Evolutionary conservation across 2,888 invertebrate genomes (phyloP), one percentile per base, ranked within the genome.

Genomic region (Lasius platythorax): DNA sequence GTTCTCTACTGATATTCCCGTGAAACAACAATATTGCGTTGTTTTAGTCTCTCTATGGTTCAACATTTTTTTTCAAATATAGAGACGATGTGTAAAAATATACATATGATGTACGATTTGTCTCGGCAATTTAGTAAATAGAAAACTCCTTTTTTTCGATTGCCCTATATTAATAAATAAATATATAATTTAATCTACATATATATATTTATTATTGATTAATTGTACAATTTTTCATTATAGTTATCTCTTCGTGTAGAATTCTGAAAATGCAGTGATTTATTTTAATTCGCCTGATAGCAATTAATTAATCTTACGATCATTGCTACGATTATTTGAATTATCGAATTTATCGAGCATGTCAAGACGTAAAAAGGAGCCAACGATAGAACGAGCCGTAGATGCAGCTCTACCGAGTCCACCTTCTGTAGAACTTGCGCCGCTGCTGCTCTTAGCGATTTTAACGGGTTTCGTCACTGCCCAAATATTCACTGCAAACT

Each of bases 401-500:
- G 94, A 93, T 0, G 92, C 90, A 8, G 91, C 92, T 67, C 94
- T 87, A 1, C 89, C 92, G 33, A 92, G 87, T n/a, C 91, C 89
- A 68, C 89, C 90, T 28, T 90, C 93, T 46, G 86, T 86, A 68
- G 91, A 92, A 37, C 86, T 90, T 50, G 87, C 84, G 63, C 86
- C 79, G 53, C 90, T 91, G 70, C 88, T 92, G 72, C 91, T 92
- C 82, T 92, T 91, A 18, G 92, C 83, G 3, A 93, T 92, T 91
- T 93, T 94, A 6, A 97, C 97, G 1, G 97, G 97, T 91, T 98
- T 98, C 72, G 97, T 97, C 30, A 97, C 96, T 88, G 97, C 96
- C 96, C 97, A 97, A 91, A 98, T 96, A 93, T 97, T 96, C 30
- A 98, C 92, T 0, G 97, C 97, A 93, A 98, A 98, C 84, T 96